A percentile compares a stretch with the other conserved stretches of the same genome.
Evolutionary conservation across 2,888 invertebrate genomes (phyloP).

Genomic region (Lasioglossum villosulum): DNA sequence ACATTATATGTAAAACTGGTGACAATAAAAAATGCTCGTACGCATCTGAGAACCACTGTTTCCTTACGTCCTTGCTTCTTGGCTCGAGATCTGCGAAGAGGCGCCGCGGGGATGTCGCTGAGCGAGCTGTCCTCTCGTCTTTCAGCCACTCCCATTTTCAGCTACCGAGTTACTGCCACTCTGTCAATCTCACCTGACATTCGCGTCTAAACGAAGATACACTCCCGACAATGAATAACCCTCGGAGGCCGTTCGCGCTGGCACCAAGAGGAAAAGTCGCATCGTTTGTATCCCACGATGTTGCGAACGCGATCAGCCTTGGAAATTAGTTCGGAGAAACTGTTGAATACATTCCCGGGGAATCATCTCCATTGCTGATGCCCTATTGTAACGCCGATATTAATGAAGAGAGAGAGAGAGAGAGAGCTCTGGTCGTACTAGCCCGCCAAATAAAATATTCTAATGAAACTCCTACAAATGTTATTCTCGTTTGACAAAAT

Average conservation of each 20-base stretch:
- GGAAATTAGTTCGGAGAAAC: conserved; percentile 45
- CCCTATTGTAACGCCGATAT: conserved; percentile 12
- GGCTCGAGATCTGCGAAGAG: conserved; percentile 62
- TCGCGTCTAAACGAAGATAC: conserved; percentile 59
- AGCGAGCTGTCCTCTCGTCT: conserved; percentile 77
- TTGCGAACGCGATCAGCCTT: conserved; percentile 50
- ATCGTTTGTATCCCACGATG: conserved; percentile 47
- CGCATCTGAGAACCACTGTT: conserved; percentile 69
- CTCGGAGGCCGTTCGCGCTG: conserved; percentile 55
- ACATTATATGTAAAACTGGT: background rate
- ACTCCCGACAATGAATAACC: conserved; percentile 61
- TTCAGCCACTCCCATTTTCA: conserved; percentile 78
- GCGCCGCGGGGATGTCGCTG: conserved; percentile 76
- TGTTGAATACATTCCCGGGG: conserved; percentile 20
- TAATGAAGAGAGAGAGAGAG: background rate
- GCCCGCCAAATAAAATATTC: background rate
- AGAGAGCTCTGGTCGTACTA: background rate
- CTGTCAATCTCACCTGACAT: conserved; percentile 68
- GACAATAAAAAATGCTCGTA: background rate
- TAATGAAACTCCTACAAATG: background rate
- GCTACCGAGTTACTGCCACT: conserved; percentile 77
- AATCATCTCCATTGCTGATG: background rate
- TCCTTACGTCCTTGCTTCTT: conserved; percentile 50
- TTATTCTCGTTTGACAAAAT: conserved; percentile 1
- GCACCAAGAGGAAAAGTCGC: conserved; percentile 52